Base-by-base conservation (phyloP, 2,797 vertebrate genomes). In the Perodicticus potto region DNA sequence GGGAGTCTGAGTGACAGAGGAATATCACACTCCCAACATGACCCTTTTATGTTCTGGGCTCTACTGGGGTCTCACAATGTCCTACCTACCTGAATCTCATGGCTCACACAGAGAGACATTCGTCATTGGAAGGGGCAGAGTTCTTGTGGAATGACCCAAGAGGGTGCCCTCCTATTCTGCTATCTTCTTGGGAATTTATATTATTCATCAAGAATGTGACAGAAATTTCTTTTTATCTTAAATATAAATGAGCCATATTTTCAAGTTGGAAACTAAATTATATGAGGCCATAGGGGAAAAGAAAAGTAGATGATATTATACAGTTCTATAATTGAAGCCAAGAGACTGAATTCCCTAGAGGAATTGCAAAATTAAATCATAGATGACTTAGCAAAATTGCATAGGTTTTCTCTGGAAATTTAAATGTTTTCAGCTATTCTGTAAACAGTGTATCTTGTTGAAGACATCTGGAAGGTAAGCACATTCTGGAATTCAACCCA, bases 391-490 rank as follows among this genome's bases (percentile, higher is more conserved):
- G 32, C 1, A 70, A 45, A 57, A n/a, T 14, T 63, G 14, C 27
- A 22, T 25, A 27, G 20, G 4, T 37, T 76, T 65, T 34, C 70
- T 40, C 20, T 93, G 12, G 12, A 87, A 74, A 72, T 74, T 55
- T 93, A 94, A 91, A 80, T 8, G 1, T 40, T 69, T 40, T 73
- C 55, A 43, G 22, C 20, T 12, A 40, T n/a, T 20, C 43, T 74
- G 7, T 70, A 57, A 61, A 59, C 40, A 43, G 27, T 7, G 23
- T 8, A 37, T 80, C n/a, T 73, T 83, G 16, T 40, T 40, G 45
- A 43, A 40, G 40, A 93, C 20, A 91, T n/a, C 6, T 32, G 17
- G n/a, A 87, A 84, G 72, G 83, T 96, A 93, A 97, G 37, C 32
- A 9, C 22, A 61, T 82, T 55, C 20, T 11, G 61, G 14, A 29